These are phyloP conservation scores for Yponomeuta sedellus DNA, from an alignment of 2,888 invertebrate species.

Conservation along the genomic window DNA sequence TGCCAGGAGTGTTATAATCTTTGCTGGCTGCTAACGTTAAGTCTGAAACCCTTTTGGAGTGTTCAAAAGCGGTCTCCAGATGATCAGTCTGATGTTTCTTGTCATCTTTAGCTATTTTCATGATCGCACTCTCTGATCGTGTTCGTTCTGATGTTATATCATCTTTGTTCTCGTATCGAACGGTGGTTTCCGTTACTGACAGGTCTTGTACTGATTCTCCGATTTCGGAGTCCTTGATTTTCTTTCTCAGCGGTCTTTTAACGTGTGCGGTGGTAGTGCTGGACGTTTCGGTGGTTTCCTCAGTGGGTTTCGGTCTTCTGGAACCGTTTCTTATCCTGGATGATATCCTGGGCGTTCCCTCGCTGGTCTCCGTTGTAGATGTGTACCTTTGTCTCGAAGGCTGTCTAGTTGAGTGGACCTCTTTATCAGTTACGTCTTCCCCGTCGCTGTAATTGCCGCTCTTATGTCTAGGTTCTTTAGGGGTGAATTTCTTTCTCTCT, in stretches of 20 bases:
- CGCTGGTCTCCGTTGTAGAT: conserved; percentile 36
- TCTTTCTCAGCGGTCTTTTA: conserved; percentile 55
- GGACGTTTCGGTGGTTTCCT: conserved; percentile 50
- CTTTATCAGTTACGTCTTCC: conserved; percentile 48
- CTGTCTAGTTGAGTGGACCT: conserved; percentile 41
- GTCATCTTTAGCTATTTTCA: conserved; percentile 71
- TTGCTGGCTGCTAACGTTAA: conserved; percentile 84
- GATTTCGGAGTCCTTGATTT: conserved; percentile 54
- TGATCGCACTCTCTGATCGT: conserved; percentile 71
- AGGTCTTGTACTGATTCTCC: conserved; percentile 62
- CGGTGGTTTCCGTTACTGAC: conserved; percentile 50
- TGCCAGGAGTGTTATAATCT: conserved; percentile 82
- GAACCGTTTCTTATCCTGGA: conserved; percentile 58
- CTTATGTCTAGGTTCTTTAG: conserved; percentile 66
- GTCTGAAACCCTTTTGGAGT: conserved; percentile 83
- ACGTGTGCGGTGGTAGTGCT: conserved; percentile 42
- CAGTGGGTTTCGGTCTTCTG: conserved; percentile 52
- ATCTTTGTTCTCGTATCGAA: conserved; percentile 40
- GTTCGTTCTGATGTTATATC: conserved; percentile 63
- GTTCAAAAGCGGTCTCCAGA: conserved; percentile 63
- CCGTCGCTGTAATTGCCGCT: conserved; percentile 40
- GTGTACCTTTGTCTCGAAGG: conserved; percentile 51
- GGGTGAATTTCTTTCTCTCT: conserved; percentile 70
- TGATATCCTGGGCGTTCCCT: conserved; percentile 58
- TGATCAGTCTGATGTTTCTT: conserved; percentile 64